Evolutionary conservation across 2,797 vertebrate species (phyloP), one percentile per base, ranked within the genome.

Genomic region (Sebastolobus alascanus): DNA sequence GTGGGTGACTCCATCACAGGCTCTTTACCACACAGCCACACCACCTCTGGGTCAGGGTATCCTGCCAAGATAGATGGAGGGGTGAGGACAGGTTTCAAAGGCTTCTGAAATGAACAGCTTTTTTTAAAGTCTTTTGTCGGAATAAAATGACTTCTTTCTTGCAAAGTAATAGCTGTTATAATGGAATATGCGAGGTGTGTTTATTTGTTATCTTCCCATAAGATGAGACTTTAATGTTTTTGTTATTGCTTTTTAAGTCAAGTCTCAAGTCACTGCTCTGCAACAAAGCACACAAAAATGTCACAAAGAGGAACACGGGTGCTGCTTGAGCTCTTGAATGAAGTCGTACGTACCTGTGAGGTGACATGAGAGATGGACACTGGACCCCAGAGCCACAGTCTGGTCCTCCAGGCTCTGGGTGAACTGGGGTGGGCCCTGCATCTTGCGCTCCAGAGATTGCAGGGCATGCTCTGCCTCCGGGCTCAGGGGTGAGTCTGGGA

Each of bases 31-130:
- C 88, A 87, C 46, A 96, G 87, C 96, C 96, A 97, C 72, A 96
- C 80, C 87, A 97, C 95, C 87, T 96, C 96, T 2, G 96, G 96
- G 71, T 97, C 96, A 4, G 96, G 96, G 82, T 96, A 96, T 56
- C 96, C 97, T 97, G 86, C 25, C 55, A 31, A 43, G 33, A 77
- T 3, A 58, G 60, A 74, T 1, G 20, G 8, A 27, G 16, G 56
- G 6, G n/a, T 52, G 5, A 71, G 27, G 31, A 65, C 18, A n/a
- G 20, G 10, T n/a, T 12, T 4, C 29, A 50, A 29, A 29, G 20
- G 12, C 7, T 3, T 63, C 20, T 54, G 3, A 66, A 13, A 31
- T n/a, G 1, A 67, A 18, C 0, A 50, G 43, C 3, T 46, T 46
- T 46, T 43, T 20, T 46, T 18, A 8, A 31, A 46, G 46, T 50